These are phyloP conservation scores for Upupa epops DNA, from an alignment of 2,113 vertebrate species.

Conservation along the genomic window DNA sequence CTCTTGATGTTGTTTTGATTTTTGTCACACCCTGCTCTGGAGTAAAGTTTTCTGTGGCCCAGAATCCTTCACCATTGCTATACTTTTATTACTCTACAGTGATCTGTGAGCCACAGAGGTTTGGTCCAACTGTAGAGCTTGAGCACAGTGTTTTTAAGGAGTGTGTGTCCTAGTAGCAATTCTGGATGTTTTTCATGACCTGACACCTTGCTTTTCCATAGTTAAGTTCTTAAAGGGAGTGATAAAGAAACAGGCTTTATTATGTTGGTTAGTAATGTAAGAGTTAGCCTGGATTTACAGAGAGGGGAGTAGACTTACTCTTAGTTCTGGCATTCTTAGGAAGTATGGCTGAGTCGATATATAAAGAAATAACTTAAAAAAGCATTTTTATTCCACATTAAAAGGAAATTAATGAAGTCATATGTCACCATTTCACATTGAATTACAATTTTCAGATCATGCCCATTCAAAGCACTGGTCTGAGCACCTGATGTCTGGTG, in stretches of 20 bases:
- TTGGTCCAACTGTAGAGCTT: not conserved
- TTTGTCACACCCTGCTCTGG: not conserved
- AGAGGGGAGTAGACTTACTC: not conserved
- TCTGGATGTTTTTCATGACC: not conserved
- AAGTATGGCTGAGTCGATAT: not conserved
- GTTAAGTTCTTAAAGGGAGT: not conserved
- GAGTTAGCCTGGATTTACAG: not conserved
- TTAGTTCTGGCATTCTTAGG: not conserved
- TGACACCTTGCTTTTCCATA: not conserved
- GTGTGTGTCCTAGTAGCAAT: not conserved
- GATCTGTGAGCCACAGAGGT: not conserved
- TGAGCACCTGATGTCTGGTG: not conserved
- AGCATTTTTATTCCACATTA: conserved; percentile 24
- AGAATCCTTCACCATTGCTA: fast-evolving
- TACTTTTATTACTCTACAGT: not conserved
- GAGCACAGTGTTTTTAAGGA: fast-evolving
- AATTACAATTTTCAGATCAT: not conserved
- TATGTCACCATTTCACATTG: not conserved
- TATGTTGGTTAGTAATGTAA: not conserved
- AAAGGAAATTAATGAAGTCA: not conserved
- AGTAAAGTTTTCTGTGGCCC: not conserved
- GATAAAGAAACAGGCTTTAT: not conserved
- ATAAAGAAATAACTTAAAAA: not conserved
- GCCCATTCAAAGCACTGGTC: not conserved
- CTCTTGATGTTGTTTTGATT: not conserved